phyloP scores from a whole-genome alignment of 2,888 invertebrate genomes.

The Pemphredon lugubris region DNA sequence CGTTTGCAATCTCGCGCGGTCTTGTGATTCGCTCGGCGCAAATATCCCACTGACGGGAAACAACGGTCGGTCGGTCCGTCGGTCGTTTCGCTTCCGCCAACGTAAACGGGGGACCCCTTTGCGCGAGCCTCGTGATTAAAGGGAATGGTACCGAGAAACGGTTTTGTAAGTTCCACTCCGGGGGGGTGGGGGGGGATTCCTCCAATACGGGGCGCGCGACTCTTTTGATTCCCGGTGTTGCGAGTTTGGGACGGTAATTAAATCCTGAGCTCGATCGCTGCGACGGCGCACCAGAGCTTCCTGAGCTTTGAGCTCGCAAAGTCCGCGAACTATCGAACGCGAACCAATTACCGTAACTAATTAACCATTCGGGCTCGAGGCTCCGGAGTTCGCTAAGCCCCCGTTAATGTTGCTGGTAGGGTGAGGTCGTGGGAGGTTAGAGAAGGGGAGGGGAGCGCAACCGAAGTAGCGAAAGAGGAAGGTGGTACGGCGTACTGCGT shows the following conservation, averaged over 20 bases:
- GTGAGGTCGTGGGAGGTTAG: neutral
- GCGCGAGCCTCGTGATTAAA: slow-evolving; percentile 51
- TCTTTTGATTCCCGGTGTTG: slow-evolving; percentile 51
- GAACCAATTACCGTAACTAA: slow-evolving; percentile 69
- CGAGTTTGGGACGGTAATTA: slow-evolving; percentile 61
- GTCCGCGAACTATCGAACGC: slow-evolving; percentile 66
- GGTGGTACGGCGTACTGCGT: slow-evolving; percentile 1
- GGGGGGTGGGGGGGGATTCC: no score
- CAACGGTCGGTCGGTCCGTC: no score
- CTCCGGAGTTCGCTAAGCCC: slow-evolving; percentile 58
- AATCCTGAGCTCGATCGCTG: slow-evolving; percentile 58
- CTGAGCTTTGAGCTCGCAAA: slow-evolving; percentile 63
- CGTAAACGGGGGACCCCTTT: slow-evolving; percentile 38
- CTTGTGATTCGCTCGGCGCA: slow-evolving; percentile 21
- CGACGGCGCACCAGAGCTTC: slow-evolving; percentile 11
- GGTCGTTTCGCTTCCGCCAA: slow-evolving; percentile 29
- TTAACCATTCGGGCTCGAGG: slow-evolving; percentile 62
- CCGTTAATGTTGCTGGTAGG: slow-evolving; percentile 37
- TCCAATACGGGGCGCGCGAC: slow-evolving; percentile 16
- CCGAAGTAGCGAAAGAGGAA: neutral
- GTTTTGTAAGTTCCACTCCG: slow-evolving; percentile 44
- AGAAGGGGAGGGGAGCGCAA: neutral
- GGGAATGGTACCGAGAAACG: slow-evolving; percentile 50
- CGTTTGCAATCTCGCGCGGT: no score
- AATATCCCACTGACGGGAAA: slow-evolving; percentile 37